These are phyloP conservation scores for Pseudotriccus pelzelni DNA, from an alignment of 2,797 vertebrate genomes.

Conservation along the genomic window DNA sequence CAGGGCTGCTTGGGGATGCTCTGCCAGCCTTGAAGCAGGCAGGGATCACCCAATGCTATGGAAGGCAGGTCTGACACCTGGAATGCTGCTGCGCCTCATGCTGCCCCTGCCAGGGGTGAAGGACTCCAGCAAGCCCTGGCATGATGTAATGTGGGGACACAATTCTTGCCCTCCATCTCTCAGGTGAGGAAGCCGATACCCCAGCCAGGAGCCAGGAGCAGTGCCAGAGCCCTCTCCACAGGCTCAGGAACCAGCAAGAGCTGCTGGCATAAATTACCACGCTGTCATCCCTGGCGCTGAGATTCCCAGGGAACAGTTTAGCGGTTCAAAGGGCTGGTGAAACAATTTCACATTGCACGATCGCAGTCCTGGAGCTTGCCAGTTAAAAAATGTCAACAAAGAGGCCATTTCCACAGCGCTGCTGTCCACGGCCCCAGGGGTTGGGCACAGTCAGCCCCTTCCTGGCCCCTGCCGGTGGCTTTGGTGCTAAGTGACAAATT, in stretches of 20 bases:
- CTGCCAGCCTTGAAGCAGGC: not conserved
- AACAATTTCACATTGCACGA: not conserved
- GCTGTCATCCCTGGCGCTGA: not conserved
- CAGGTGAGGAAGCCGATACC: not conserved
- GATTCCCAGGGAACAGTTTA: not conserved
- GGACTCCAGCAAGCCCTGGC: not conserved
- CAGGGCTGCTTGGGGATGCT: not conserved
- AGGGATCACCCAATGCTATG: not conserved
- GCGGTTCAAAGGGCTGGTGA: conserved; percentile 21
- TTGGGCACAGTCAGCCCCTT: not conserved
- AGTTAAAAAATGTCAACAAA: not conserved
- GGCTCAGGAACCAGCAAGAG: not conserved
- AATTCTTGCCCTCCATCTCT: accelerated
- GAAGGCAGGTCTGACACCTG: not conserved
- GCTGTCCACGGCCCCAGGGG: not conserved
- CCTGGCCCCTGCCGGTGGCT: accelerated
- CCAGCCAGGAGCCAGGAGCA: not conserved
- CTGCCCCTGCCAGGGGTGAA: not conserved
- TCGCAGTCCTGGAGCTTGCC: not conserved
- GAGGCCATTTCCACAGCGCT: not conserved
- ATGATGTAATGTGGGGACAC: accelerated
- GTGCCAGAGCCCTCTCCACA: not conserved
- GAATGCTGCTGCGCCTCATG: accelerated
- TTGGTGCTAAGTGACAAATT: not conserved
- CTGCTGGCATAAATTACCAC: conserved; percentile 15